phyloP scores from a whole-genome alignment of 2,888 invertebrate genomes.

The Callimorpha dominula region DNA sequence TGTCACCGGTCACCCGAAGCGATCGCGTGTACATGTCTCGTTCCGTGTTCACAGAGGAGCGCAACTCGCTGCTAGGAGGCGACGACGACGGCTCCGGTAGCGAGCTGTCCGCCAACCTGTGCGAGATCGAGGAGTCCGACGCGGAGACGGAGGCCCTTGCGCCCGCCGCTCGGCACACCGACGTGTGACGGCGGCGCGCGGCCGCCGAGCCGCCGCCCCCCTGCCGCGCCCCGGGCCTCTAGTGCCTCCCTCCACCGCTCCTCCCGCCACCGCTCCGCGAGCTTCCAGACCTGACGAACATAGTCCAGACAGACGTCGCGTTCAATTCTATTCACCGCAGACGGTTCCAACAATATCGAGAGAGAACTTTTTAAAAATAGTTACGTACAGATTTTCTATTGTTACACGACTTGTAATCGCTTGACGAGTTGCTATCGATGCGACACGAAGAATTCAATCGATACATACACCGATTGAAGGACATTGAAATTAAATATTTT shows the following conservation, averaged over 20 bases:
- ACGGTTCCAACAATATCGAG: not conserved
- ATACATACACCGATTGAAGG: not conserved
- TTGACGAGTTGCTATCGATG: not conserved
- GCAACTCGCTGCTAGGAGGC: conserved; percentile 91
- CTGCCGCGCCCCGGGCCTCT: not conserved
- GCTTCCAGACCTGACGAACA: too few relatives aligned
- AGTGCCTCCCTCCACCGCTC: not conserved
- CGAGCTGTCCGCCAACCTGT: conserved; percentile 94
- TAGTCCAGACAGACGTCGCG: too few relatives aligned
- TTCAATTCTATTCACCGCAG: not conserved
- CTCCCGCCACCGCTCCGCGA: not conserved
- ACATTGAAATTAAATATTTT: too few relatives aligned
- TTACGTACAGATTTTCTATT: not conserved
- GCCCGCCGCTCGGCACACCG: conserved; percentile 65
- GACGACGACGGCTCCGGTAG: conserved; percentile 89
- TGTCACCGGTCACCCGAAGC: not conserved
- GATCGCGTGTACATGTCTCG: not conserved
- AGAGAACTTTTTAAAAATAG: not conserved
- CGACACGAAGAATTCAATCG: not conserved
- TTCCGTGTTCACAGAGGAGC: conserved; percentile 85
- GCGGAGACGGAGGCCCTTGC: conserved; percentile 85
- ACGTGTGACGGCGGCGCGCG: conserved; percentile 73
- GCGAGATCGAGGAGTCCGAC: conserved; percentile 97
- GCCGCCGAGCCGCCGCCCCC: not conserved
- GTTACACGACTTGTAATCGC: too few relatives aligned